Conservation (phyloP, 2,113 vertebrate genomes). For the Crotalus horridus region DNA sequence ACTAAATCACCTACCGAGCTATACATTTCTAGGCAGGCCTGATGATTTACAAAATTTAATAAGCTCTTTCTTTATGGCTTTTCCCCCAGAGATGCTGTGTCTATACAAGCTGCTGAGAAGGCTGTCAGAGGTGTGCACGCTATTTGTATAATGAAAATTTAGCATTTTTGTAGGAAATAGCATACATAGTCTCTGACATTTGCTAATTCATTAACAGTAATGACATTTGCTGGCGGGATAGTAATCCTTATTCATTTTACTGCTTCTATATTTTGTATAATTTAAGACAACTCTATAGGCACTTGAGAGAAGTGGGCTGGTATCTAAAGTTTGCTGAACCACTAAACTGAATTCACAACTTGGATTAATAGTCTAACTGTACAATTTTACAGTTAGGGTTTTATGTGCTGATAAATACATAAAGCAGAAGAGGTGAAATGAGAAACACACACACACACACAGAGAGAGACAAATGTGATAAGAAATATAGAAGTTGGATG, state of each 20-base stretch:
- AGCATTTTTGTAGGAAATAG: conserved; percentile 19
- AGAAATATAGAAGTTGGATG: not conserved
- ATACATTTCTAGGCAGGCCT: conserved; percentile 54
- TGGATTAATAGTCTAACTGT: not conserved
- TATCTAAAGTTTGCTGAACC: not conserved
- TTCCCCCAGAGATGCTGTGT: conserved; percentile 46
- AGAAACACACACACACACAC: too few relatives aligned
- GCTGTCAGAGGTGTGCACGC: conserved; percentile 49
- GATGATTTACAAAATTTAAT: conserved; percentile 70
- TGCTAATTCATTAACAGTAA: conserved; percentile 60
- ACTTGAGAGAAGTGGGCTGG: not conserved
- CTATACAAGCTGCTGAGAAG: conserved; percentile 44
- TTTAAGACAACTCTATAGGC: not conserved
- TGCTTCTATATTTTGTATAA: not conserved
- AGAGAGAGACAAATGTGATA: not conserved
- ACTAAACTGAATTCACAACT: not conserved
- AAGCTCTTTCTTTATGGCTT: conserved; percentile 37
- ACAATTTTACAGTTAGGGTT: not conserved
- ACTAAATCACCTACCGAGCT: conserved; percentile 56
- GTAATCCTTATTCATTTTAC: conserved; percentile 12
- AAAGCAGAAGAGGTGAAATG: not conserved
- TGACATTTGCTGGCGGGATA: conserved; percentile 42
- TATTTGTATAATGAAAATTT: conserved; percentile 45
- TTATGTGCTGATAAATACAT: not conserved
- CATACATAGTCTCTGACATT: conserved; percentile 37